These are phyloP conservation scores for Megaustenia siamemsis DNA, from an alignment of 2,888 invertebrate species.

Conservation along the genomic window DNA sequence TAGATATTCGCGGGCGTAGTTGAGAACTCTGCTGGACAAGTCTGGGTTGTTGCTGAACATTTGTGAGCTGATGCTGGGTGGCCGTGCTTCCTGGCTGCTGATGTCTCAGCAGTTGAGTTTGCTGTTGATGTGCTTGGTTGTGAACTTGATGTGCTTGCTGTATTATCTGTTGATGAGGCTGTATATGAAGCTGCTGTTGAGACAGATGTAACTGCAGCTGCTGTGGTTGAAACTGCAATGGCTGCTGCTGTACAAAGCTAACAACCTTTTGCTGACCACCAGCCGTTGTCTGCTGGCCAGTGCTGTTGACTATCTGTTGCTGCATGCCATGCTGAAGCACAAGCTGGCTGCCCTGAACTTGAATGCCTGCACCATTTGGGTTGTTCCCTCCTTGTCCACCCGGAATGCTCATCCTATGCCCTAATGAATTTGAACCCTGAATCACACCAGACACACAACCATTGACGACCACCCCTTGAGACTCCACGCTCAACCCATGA, in stretches of 20 bases:
- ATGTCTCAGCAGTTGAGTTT: background rate
- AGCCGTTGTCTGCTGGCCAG: background rate
- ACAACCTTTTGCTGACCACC: slow-evolving; percentile 31
- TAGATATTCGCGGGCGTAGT: slow-evolving; percentile 36
- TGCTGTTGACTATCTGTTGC: background rate
- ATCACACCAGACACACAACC: slow-evolving; percentile 23
- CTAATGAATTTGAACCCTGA: background rate
- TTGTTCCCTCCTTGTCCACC: background rate
- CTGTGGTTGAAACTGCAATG: slow-evolving; percentile 32
- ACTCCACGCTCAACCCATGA: background rate
- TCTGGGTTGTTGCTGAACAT: slow-evolving; percentile 23
- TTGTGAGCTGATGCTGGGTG: background rate
- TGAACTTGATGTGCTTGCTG: background rate
- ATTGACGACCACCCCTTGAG: slow-evolving; percentile 19
- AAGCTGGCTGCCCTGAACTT: background rate
- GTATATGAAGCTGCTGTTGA: too few relatives aligned
- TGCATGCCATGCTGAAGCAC: background rate
- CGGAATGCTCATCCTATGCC: background rate
- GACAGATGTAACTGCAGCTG: slow-evolving; percentile 24
- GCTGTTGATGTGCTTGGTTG: slow-evolving; percentile 2
- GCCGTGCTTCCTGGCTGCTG: background rate
- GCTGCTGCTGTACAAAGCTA: slow-evolving; percentile 29
- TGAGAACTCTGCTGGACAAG: slow-evolving; percentile 10
- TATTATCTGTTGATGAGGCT: background rate
- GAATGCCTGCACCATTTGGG: background rate